These are phyloP conservation scores for Drosophila orena DNA, from an alignment of 1,140 invertebrate species.

Conservation along the genomic window DNA sequence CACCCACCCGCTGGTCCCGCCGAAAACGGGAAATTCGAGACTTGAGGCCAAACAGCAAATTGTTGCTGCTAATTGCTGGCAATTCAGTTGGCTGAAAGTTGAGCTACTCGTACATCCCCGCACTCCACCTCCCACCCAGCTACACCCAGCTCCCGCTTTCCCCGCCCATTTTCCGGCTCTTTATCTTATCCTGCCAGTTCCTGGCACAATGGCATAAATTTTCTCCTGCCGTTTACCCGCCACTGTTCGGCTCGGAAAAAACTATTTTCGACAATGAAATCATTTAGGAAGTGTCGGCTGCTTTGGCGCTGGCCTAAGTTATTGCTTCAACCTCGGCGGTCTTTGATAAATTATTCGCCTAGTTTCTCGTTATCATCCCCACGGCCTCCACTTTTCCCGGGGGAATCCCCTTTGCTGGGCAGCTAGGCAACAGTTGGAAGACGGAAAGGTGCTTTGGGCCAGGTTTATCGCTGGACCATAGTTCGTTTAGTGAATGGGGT, in stretches of 20 bases:
- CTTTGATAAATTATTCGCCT: conserved; percentile 75
- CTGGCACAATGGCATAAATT: conserved; percentile 47
- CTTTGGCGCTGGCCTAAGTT: conserved; percentile 49
- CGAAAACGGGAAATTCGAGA: conserved; percentile 41
- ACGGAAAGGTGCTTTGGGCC: conserved; percentile 11
- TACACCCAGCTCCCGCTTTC: not conserved
- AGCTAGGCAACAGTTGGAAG: conserved; percentile 49
- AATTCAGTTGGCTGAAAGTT: conserved; percentile 63
- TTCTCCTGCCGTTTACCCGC: conserved; percentile 27
- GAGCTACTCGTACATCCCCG: conserved; percentile 22
- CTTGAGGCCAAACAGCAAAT: conserved; percentile 79
- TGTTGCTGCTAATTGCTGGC: conserved; percentile 77
- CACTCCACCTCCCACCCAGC: conserved; percentile 1
- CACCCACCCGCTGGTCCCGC: conserved; percentile 11
- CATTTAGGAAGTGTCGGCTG: conserved; percentile 73
- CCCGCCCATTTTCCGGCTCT: not conserved
- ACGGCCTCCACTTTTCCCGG: not conserved
- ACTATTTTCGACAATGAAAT: conserved; percentile 78
- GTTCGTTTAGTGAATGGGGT: conserved; percentile 46
- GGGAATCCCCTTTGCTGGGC: not conserved
- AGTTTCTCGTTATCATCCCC: conserved; percentile 23
- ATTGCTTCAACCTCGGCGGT: conserved; percentile 57
- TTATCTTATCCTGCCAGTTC: conserved; percentile 2
- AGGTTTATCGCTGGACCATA: conserved; percentile 23
- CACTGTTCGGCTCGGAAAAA: conserved; percentile 51